Evolutionary conservation across 2,888 invertebrate species (phyloP).

Genomic region (Julus scandinavius): DNA sequence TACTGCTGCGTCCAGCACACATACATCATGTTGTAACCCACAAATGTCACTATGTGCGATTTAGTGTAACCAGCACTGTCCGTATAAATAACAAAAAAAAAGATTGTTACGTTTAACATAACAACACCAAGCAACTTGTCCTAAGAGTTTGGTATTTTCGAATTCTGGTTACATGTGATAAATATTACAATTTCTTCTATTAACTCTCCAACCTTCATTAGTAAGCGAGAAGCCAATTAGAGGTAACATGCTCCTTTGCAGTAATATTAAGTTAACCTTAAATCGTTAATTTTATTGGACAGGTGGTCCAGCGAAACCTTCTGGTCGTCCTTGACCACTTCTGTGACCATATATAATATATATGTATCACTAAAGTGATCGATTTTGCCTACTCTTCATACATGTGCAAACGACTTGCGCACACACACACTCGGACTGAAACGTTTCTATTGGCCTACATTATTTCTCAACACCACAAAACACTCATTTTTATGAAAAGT

Average conservation of each 20-base stretch:
- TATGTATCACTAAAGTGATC: slow-evolving; percentile 26
- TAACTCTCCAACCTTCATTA: slow-evolving; percentile 37
- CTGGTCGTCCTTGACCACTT: slow-evolving; percentile 17
- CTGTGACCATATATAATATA: background rate
- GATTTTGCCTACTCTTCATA: slow-evolving; percentile 17
- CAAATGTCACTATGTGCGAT: background rate
- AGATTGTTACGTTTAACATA: background rate
- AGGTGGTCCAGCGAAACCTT: slow-evolving; percentile 2
- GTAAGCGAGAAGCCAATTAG: slow-evolving; percentile 42
- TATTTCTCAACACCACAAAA: background rate
- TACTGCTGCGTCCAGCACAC: background rate
- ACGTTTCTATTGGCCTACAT: slow-evolving; percentile 3
- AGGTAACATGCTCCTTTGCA: slow-evolving; percentile 23
- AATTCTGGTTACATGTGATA: background rate
- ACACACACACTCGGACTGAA: background rate
- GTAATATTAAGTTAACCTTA: slow-evolving; percentile 22
- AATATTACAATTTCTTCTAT: slow-evolving; percentile 30
- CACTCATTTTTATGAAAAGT: slow-evolving; percentile 4
- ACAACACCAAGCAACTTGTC: background rate
- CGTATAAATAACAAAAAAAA: background rate
- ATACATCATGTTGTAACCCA: background rate
- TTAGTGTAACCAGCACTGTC: background rate
- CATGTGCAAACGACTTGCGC: background rate
- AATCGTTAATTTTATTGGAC: slow-evolving; percentile 35
- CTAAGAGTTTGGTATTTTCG: background rate